Percentiles rank a stretch among this genome's conserved stretches.
phyloP scores from a whole-genome alignment of 2,888 invertebrate genomes.

The Therioaphis trifolii region DNA sequence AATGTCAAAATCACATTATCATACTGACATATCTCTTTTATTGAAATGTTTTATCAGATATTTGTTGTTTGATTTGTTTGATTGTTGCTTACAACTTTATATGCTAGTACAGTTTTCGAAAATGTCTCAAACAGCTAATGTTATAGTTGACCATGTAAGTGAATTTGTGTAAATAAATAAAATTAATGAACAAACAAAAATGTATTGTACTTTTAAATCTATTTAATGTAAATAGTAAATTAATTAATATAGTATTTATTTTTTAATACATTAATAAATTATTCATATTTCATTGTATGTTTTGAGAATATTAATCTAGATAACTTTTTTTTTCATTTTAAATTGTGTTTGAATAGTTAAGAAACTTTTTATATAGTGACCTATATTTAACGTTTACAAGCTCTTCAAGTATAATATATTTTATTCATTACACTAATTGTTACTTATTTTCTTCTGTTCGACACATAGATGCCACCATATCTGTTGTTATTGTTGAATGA shows the following conservation, averaged over 20 bases:
- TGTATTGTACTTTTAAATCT: neutral
- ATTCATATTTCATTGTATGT: no score
- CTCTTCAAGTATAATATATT: no score
- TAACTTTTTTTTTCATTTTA: no score
- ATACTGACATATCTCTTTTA: conserved; percentile 20
- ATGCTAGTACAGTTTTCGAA: neutral
- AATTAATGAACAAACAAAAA: neutral
- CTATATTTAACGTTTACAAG: no score
- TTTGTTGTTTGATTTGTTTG: neutral
- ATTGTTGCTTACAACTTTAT: neutral
- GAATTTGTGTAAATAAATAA: neutral
- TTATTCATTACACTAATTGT: no score
- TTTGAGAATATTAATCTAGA: no score
- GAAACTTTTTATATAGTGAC: no score
- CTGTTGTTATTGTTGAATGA: conserved; percentile 49
- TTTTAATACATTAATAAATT: neutral
- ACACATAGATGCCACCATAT: conserved; percentile 62
- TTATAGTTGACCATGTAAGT: conserved; percentile 56
- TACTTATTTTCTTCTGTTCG: neutral
- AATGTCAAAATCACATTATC: conserved; percentile 16
- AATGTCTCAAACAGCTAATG: conserved; percentile 31
- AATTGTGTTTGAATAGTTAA: no score
- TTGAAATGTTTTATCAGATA: neutral
- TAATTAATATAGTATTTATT: neutral
- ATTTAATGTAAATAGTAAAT: neutral